These are phyloP conservation scores for Brachionichthys hirsutus DNA, from an alignment of 2,113 vertebrate genomes.

Conservation along the genomic window DNA sequence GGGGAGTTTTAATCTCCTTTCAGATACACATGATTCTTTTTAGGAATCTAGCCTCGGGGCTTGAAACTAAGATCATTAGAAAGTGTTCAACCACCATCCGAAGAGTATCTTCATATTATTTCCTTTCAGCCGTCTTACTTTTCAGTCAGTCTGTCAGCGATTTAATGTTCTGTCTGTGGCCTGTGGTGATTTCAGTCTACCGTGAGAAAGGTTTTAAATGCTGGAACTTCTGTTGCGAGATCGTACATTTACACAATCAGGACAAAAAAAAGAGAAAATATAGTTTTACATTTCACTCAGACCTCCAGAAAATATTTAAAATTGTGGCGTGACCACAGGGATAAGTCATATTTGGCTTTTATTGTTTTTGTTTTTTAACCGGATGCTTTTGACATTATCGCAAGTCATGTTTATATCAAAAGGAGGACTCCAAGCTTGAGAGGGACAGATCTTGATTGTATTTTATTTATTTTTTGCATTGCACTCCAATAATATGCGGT, in stretches of 20 bases:
- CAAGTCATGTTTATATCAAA: background rate
- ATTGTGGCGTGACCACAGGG: background rate
- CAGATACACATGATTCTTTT: conserved; percentile 48
- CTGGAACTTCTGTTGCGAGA: conserved; percentile 4
- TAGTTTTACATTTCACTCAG: conserved; percentile 6
- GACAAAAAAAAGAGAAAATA: background rate
- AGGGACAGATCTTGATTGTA: no score
- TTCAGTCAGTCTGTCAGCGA: conserved; percentile 11
- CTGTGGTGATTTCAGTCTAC: conserved; percentile 20
- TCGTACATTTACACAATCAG: background rate
- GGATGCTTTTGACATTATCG: no score
- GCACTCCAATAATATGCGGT: background rate
- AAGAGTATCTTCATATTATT: conserved; percentile 24
- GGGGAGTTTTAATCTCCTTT: conserved; percentile 62
- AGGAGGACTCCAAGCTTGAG: conserved; percentile 3
- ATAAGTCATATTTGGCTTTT: conserved; percentile 6
- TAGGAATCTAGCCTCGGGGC: conserved; percentile 43
- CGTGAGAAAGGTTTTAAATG: conserved; percentile 13
- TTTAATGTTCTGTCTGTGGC: conserved; percentile 40
- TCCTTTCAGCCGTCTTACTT: background rate
- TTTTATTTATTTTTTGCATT: no score
- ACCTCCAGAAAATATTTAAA: background rate
- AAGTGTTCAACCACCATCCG: conserved; percentile 48
- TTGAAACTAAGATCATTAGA: conserved; percentile 60
- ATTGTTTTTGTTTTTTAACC: no score